Base-by-base conservation (phyloP, 2,888 invertebrate genomes). In the Helicoverpa assulta region DNA sequence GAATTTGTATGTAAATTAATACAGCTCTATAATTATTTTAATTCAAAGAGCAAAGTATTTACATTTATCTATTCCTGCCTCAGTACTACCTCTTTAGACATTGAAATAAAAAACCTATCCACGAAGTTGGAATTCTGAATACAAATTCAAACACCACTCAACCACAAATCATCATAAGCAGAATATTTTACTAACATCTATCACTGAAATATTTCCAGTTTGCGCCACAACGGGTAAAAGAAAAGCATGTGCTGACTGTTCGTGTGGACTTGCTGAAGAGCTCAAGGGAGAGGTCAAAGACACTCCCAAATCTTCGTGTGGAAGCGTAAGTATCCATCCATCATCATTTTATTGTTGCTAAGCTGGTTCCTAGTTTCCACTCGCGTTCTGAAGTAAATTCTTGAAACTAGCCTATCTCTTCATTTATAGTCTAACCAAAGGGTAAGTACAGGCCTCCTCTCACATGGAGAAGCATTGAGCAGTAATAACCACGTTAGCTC, bases 211-310 rank as follows among this genome's bases (percentile, higher is more conserved):
- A 5, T 73, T 92, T 92, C 5, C 90, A 95, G 98, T 98, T 21
- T 98, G 98, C 90, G 97, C 97, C 14, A 98, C 98, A 1, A 98
- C 98, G 0, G 99, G 98, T 1, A 98, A 99, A 92, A 96, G 98
- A 69, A 99, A 99, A 93, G 99, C 99, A 0, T 99, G 99, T 88
- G 99, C 99, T 84, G 98, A 99, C 92, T 99, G 99, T 90, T 97
- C 98, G 1, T 99, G 99, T 93, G 99, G 99, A 0, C 96, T 99
- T 70, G 99, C 99, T 4, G 99, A 99, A 82, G 99, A 99, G 92
- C 93, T 99, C 63, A 97, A 96, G 58, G 96, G 96, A 10, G 98
- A 98, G 89, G 93, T 93, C 37, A 94, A 95, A 61, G 92, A 95
- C 29, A 96, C 96, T 50, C 97, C 97, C 2, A 98, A 98, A 91